phyloP scores from a whole-genome alignment of 2,797 vertebrate genomes.

The Serranus cabrilla region DNA sequence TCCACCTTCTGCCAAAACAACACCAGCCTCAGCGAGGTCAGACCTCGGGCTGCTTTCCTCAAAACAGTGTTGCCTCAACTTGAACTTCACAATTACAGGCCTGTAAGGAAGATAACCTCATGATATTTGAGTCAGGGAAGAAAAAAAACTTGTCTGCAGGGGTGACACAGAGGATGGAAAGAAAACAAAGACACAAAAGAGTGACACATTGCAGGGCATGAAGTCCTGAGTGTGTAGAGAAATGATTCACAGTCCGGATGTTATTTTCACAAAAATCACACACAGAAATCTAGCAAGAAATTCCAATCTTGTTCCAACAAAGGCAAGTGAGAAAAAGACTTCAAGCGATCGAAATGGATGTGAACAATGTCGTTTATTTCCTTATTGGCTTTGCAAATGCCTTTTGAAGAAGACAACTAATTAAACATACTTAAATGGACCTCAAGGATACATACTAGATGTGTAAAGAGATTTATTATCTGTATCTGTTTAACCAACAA shows the following conservation, averaged over 20 bases:
- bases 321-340: background rate
- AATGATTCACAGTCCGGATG: background rate
- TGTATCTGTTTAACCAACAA: no score
- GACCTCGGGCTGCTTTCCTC: constrained; percentile 51
- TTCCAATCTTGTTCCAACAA: background rate
- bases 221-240: background rate
- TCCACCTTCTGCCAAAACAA: constrained; percentile 64
- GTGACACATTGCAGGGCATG: background rate
- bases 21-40: constrained; percentile 32
- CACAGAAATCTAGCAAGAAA: background rate
- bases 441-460: no score
- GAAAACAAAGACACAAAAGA: background rate
- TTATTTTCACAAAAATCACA: background rate
- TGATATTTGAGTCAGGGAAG: background rate
- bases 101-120: constrained; percentile 12
- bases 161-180: background rate
- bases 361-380: background rate
- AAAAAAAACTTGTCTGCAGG: constrained; percentile 1
- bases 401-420: background rate
- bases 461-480: no score
- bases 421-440: no score
- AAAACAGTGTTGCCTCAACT: constrained; percentile 32
- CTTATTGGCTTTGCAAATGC: background rate
- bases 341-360: background rate
- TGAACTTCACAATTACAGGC: constrained; percentile 25